Evolutionary conservation across 2,888 invertebrate genomes (phyloP).

Genomic region (Syrphus vitripennis): DNA sequence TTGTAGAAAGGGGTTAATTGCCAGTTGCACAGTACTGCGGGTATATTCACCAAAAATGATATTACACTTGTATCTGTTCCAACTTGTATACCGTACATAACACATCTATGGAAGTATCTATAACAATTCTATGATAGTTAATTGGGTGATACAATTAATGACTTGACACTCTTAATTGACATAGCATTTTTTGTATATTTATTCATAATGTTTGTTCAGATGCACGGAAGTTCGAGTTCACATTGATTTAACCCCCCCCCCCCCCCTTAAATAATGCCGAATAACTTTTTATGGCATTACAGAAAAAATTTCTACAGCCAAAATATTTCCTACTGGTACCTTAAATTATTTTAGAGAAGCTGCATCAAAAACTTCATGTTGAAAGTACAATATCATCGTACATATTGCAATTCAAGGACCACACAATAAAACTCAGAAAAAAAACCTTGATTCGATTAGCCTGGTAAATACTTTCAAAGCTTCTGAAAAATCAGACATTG

Average conservation of each 20-base stretch:
- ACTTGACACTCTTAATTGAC: conserved; percentile 56
- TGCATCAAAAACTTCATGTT: neutral
- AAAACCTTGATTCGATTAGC: conserved; percentile 4
- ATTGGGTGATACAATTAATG: conserved; percentile 51
- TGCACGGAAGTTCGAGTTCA: conserved; percentile 57
- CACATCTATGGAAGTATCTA: neutral
- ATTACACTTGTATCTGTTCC: neutral
- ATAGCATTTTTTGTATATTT: neutral
- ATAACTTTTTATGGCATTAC: neutral
- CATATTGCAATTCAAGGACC: neutral
- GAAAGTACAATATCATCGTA: neutral
- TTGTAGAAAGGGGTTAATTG: conserved; percentile 48
- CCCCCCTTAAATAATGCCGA: neutral
- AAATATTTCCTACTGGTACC: too few species aligned
- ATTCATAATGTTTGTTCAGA: neutral
- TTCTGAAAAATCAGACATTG: conserved; percentile 2
- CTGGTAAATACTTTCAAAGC: neutral
- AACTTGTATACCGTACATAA: neutral
- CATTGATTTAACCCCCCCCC: conserved; percentile 42
- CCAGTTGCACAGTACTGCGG: conserved; percentile 14
- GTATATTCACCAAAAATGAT: conserved; percentile 1
- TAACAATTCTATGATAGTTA: conserved; percentile 25
- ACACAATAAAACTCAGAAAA: neutral
- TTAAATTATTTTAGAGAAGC: too few species aligned
- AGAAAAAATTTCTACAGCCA: too few species aligned